Evolutionary conservation across 2,113 vertebrate species (phyloP), one percentile per base, ranked within the genome.

Genomic region (Epinephelus cyanopodus): DNA sequence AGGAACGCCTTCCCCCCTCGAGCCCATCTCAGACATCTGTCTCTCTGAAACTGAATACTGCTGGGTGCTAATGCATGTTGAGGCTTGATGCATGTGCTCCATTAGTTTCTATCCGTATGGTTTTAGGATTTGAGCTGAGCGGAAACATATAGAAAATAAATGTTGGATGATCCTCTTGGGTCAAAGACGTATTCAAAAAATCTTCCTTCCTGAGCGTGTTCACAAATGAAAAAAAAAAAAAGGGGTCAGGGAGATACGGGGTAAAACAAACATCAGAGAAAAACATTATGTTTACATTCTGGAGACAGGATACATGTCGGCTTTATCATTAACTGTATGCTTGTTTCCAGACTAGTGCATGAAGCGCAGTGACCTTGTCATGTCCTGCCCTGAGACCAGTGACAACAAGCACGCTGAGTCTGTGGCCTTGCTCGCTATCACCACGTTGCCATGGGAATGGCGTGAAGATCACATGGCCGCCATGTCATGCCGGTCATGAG

Each of bases 11-110:
- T 13, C 29, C 79, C 58, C 69, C 48, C 79, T 27, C 3, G 48
- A 72, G 56, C 53, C 50, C 65, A 70, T 74, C 66, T 0, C 67
- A 90, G 87, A 86, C 89, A 87, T 90, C 85, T 89, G 87, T 65
- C 70, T 88, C 74, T 58, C 77, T 74, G 89, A 92, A 92, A 92
- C 75, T 33, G 39, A 83, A 91, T 54, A 74, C 80, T 45, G 50
- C 79, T 11, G 65, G 69, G 29, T 45, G 61, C 82, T 87, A 82
- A 85, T 75, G 82, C 85, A 52, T 64, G 89, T 74, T 84, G 62
- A 64, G 74, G 48, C 67, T 45, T 37, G 66, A 79, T 81, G 83
- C 81, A 68, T 62, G 27, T 1, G 66, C 54, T 73, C 70, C 77
- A 80, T 89, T 81, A 63, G 48, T 67, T 82, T 75, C 68, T n/a